These are phyloP conservation scores for Halictus rubicundus DNA, from an alignment of 1,140 invertebrate genomes.

Conservation along the genomic window DNA sequence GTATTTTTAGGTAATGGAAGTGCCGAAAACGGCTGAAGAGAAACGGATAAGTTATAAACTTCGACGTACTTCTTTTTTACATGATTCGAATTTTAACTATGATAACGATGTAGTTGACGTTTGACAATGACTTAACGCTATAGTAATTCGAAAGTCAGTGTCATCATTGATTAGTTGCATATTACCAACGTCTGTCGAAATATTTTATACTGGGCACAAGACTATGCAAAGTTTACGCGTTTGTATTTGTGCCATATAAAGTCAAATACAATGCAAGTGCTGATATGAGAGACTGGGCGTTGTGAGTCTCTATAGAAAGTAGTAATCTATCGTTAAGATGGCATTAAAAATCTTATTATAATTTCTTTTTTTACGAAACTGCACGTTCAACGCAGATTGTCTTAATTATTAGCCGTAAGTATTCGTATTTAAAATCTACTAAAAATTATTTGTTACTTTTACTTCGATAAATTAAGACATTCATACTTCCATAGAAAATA, in stretches of 20 bases:
- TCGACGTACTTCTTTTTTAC: constrained; percentile 78
- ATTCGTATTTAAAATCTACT: constrained; percentile 31
- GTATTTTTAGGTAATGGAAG: constrained; percentile 76
- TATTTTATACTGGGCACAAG: constrained; percentile 49
- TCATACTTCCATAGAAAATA: constrained; percentile 35
- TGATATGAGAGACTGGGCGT: constrained; percentile 51
- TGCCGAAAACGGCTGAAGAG: constrained; percentile 78
- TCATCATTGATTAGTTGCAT: constrained; percentile 12
- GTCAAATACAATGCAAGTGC: constrained; percentile 29
- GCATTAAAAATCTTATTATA: constrained; percentile 55
- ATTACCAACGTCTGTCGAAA: neutral
- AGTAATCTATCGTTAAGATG: constrained; percentile 56
- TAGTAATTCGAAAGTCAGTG: constrained; percentile 24
- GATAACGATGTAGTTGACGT: constrained; percentile 79
- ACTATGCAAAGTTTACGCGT: constrained; percentile 16
- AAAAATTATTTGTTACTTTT: constrained; percentile 41
- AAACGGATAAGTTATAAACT: constrained; percentile 74
- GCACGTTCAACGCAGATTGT: constrained; percentile 13
- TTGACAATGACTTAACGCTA: constrained; percentile 56
- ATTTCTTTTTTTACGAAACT: constrained; percentile 45
- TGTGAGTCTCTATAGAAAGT: constrained; percentile 53
- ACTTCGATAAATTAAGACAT: constrained; percentile 5
- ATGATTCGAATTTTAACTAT: constrained; percentile 79
- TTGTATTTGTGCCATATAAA: constrained; percentile 60
- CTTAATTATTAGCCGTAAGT: constrained; percentile 45